Percentiles rank a stretch among this genome's conserved stretches.
phyloP scores from a whole-genome alignment of 1,140 invertebrate species.

The Trichogramma pretiosum region DNA sequence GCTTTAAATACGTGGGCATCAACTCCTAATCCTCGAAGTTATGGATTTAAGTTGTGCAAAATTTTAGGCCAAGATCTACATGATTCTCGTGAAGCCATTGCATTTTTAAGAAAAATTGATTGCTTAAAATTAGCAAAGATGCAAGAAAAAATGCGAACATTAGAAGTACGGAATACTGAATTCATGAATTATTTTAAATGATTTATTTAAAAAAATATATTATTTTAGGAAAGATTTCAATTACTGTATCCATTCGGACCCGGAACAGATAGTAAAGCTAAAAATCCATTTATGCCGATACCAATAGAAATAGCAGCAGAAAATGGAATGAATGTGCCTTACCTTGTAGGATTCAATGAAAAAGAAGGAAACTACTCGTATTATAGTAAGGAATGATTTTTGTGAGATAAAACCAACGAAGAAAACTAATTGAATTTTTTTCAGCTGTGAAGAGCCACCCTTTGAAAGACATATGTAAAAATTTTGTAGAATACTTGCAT shows the following conservation, averaged over 20 bases:
- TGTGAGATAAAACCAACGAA: too few species aligned
- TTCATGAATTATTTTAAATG: neutral
- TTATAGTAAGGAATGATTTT: neutral
- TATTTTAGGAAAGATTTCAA: constrained; percentile 22
- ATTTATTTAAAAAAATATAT: neutral
- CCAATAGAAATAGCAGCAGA: constrained; percentile 30
- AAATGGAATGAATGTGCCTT: constrained; percentile 48
- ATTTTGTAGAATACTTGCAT: constrained; percentile 14
- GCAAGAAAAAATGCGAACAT: constrained; percentile 1
- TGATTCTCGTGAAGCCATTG: constrained; percentile 35
- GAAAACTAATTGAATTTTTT: too few species aligned
- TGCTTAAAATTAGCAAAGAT: constrained; percentile 11
- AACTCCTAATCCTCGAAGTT: constrained; percentile 34
- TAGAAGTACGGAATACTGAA: neutral
- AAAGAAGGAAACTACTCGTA: constrained; percentile 49
- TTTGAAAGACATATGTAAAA: constrained; percentile 7
- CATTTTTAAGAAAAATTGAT: constrained; percentile 42
- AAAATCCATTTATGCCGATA: constrained; percentile 38
- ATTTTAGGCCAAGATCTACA: constrained; percentile 37
- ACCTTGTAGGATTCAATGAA: constrained; percentile 51
- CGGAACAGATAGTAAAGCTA: constrained; percentile 26
- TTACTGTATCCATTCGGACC: constrained; percentile 26
- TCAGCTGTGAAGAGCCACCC: neutral
- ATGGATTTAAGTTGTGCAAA: constrained; percentile 23
- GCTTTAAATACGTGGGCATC: constrained; percentile 65